A percentile compares a stretch with the other conserved stretches of the same genome.
Evolutionary conservation across 2,888 invertebrate genomes (phyloP).

Genomic region (Caenorhabditis angaria): DNA sequence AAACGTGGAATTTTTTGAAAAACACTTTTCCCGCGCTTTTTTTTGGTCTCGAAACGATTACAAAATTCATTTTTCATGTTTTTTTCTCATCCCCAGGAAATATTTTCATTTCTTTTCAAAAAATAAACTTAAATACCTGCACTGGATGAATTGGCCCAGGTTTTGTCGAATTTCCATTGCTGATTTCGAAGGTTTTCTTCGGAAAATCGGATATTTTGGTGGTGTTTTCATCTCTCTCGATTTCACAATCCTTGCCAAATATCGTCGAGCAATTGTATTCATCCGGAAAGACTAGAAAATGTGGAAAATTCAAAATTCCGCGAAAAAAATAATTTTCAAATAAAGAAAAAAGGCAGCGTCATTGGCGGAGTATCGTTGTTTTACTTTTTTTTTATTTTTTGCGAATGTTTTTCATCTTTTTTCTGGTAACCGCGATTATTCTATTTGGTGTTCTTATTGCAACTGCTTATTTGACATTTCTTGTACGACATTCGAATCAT

Average conservation of each 20-base stretch:
- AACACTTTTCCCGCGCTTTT: too few species aligned
- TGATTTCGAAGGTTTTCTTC: too few species aligned
- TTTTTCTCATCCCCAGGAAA: too few species aligned
- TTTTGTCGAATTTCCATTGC: too few species aligned
- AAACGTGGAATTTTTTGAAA: too few species aligned
- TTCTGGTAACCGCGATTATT: slow-evolving; percentile 47
- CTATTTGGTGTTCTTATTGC: slow-evolving; percentile 43
- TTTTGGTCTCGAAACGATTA: too few species aligned
- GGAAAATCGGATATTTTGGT: slow-evolving; percentile 21
- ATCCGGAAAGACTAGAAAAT: too few species aligned
- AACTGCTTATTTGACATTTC: slow-evolving; percentile 50
- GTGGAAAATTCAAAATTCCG: too few species aligned
- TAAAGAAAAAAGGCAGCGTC: not conserved
- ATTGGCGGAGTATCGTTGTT: not conserved
- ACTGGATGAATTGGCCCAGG: slow-evolving; percentile 31
- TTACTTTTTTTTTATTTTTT: not conserved
- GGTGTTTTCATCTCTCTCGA: slow-evolving; percentile 29
- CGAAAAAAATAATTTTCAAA: too few species aligned
- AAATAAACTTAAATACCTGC: too few species aligned
- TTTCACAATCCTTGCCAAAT: slow-evolving; percentile 13
- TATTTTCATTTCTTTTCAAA: too few species aligned
- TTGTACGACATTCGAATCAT: slow-evolving; percentile 55
- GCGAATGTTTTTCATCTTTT: slow-evolving; percentile 54
- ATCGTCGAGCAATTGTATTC: not conserved
- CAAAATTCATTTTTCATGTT: too few species aligned